A percentile compares a stretch with the other conserved stretches of the same genome.
Evolutionary conservation across 2,113 vertebrate species (phyloP).

Genomic region (Nicator chloris): DNA sequence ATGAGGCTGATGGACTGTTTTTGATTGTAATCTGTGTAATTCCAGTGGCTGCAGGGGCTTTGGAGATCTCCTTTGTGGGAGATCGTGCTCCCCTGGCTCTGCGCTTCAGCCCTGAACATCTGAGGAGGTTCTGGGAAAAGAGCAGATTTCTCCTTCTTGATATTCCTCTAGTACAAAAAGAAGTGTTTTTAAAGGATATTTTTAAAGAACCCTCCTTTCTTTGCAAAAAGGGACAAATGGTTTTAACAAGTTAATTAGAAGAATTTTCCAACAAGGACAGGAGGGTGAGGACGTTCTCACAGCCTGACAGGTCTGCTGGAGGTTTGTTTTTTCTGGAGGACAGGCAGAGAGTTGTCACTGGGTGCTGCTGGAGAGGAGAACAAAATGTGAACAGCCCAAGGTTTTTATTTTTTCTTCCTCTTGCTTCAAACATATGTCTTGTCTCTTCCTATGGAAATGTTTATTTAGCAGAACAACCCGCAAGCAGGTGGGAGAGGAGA

Average conservation of each 20-base stretch:
- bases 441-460: not conserved
- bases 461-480: not conserved
- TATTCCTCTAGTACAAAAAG: not conserved
- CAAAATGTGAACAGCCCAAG: not conserved
- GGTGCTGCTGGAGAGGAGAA: not conserved
- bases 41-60: not conserved
- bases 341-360: not conserved
- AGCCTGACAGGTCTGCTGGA: not conserved
- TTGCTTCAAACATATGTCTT: not conserved
- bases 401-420: not conserved
- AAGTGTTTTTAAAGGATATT: not conserved
- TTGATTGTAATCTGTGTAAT: not conserved
- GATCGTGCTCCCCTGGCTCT: fast-evolving
- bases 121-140: fast-evolving
- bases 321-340: not conserved
- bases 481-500: not conserved
- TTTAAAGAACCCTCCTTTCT: not conserved
- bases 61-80: not conserved
- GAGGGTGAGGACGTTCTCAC: not conserved
- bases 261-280: not conserved
- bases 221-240: not conserved
- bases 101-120: not conserved
- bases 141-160: not conserved
- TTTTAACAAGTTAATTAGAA: not conserved
- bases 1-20: not conserved